Percentiles rank a stretch among this genome's conserved stretches.
Conservation (phyloP, 2,113 vertebrate genomes). For the Merops nubicus region DNA sequence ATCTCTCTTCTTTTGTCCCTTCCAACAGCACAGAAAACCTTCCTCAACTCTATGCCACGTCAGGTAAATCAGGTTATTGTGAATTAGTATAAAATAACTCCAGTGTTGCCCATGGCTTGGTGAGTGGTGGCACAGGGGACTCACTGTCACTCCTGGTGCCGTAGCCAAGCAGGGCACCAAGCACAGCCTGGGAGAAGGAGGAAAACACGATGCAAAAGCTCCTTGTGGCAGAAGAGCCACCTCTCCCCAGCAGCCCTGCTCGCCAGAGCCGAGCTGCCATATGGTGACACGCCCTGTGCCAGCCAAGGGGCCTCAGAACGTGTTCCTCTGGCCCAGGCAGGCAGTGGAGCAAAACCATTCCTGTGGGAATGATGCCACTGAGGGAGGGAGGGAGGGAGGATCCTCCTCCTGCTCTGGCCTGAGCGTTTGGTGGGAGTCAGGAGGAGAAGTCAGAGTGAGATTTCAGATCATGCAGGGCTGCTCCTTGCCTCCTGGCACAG, state of each 20-base stretch:
- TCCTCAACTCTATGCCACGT: rapidly evolving
- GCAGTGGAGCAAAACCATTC: neutral
- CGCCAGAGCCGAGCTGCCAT: neutral
- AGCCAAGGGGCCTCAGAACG: neutral
- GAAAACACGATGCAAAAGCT: neutral
- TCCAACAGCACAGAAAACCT: neutral
- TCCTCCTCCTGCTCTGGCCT: neutral
- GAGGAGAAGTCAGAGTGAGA: neutral
- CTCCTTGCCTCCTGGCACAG: neutral
- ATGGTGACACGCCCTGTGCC: neutral
- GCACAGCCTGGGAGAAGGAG: neutral
- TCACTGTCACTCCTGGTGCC: neutral
- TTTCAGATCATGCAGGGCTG: rapidly evolving
- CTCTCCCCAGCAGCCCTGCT: neutral
- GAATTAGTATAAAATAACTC: too few relatives aligned
- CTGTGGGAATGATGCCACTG: neutral
- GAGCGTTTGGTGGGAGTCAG: neutral
- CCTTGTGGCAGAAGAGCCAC: neutral
- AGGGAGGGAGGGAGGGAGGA: neutral
- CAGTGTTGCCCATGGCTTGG: rapidly evolving
- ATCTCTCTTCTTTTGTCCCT: neutral
- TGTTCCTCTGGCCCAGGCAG: neutral
- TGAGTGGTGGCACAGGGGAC: rapidly evolving
- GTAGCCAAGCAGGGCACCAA: neutral
- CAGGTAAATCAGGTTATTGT: neutral